These are phyloP conservation scores for Rhagologus leucostigma DNA, from an alignment of 2,113 vertebrate genomes.

Conservation along the genomic window DNA sequence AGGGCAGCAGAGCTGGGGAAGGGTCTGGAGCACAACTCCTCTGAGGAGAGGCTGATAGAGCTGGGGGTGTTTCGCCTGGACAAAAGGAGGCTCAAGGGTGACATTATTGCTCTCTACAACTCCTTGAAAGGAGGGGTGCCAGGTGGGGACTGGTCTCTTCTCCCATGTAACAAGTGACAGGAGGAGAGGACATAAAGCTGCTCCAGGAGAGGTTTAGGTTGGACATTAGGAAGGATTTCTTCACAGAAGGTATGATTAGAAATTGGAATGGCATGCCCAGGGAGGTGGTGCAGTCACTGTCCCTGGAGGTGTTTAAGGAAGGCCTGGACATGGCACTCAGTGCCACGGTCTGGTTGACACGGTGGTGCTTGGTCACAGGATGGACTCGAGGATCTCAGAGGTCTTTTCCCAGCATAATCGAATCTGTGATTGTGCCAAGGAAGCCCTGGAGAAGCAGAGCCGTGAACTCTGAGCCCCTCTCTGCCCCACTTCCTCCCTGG, in stretches of 20 bases:
- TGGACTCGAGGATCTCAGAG: neutral
- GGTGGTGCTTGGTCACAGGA: fast-evolving
- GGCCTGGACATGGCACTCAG: neutral
- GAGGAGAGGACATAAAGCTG: no score
- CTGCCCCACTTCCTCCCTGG: fast-evolving
- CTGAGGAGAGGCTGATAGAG: neutral
- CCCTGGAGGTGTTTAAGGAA: neutral
- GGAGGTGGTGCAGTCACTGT: neutral
- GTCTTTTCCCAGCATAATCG: neutral
- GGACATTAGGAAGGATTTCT: neutral
- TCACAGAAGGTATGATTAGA: neutral
- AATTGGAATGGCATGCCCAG: neutral
- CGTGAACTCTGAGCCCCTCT: fast-evolving
- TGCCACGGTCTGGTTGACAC: neutral
- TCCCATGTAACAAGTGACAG: neutral
- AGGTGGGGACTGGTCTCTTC: neutral
- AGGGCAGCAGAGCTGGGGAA: neutral
- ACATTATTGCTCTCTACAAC: fast-evolving
- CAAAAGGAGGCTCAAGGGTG: neutral
- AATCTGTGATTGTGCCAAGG: neutral
- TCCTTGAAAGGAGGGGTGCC: neutral
- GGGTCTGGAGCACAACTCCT: neutral
- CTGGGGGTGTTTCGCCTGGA: neutral
- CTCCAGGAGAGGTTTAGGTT: neutral
- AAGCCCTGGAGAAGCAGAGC: fast-evolving